Conservation (phyloP, 2,797 vertebrate genomes). For the Phrynocephalus vlangalii region DNA sequence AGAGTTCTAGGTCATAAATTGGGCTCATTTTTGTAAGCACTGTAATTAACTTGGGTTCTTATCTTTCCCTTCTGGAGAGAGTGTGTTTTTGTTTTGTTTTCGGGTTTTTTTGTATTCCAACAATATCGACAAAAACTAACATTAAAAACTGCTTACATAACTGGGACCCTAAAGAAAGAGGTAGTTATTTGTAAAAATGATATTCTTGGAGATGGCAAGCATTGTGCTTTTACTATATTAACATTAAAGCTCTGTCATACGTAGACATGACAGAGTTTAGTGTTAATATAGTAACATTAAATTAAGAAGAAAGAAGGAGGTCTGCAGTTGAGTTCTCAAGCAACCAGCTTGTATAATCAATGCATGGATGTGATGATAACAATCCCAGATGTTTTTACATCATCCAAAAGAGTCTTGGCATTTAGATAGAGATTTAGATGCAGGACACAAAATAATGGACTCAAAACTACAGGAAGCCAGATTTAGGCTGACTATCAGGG, state of each 20-base stretch:
- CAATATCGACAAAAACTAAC: not conserved
- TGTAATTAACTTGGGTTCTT: slow-evolving; percentile 52
- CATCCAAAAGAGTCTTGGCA: no score
- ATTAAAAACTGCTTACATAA: slow-evolving; percentile 25
- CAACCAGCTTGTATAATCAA: not conserved
- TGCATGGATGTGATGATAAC: not conserved
- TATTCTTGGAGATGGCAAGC: slow-evolving; percentile 15
- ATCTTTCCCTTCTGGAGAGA: slow-evolving; percentile 22
- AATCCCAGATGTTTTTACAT: not conserved
- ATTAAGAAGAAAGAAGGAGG: no score
- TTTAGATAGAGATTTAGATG: no score
- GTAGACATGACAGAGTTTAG: not conserved
- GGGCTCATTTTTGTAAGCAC: slow-evolving; percentile 21
- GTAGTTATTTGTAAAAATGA: slow-evolving; percentile 23
- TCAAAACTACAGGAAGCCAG: no score
- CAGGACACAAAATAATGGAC: no score
- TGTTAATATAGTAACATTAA: no score
- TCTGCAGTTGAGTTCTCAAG: not conserved
- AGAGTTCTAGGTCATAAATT: slow-evolving; percentile 37
- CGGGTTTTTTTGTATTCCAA: slow-evolving; percentile 38
- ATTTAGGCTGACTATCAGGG: no score
- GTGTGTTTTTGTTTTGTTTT: no score
- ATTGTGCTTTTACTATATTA: slow-evolving; percentile 24
- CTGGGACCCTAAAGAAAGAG: not conserved
- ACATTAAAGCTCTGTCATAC: not conserved